A percentile compares a stretch with the other conserved stretches of the same genome.
Conservation (phyloP, 2,888 invertebrate species). For the Platycheirus albimanus region DNA sequence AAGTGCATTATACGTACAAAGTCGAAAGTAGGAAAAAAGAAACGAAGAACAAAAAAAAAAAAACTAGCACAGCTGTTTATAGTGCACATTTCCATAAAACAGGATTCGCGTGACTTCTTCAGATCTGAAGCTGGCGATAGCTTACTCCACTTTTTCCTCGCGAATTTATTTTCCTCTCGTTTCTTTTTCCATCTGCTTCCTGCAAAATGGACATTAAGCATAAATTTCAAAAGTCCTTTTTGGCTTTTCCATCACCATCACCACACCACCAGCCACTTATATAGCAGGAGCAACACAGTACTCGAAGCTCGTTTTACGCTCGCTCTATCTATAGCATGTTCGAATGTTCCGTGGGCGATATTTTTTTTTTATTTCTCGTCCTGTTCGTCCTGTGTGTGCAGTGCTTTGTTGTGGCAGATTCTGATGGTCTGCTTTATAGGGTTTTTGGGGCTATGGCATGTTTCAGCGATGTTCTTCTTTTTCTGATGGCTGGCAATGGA, state of each 20-base stretch:
- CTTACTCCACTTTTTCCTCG: constrained; percentile 46
- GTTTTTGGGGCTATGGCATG: constrained; percentile 32
- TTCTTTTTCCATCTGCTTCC: constrained; percentile 46
- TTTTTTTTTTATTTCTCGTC: background rate
- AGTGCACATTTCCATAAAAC: constrained; percentile 32
- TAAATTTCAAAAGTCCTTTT: constrained; percentile 66
- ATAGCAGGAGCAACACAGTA: no score
- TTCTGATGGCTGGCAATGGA: constrained; percentile 35
- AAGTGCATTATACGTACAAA: background rate
- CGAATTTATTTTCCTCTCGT: constrained; percentile 34
- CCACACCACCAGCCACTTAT: constrained; percentile 58
- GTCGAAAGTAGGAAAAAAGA: background rate
- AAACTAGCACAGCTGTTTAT: constrained; percentile 29
- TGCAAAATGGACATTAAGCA: constrained; percentile 67
- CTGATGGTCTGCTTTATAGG: constrained; percentile 17
- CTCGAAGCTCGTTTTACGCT: no score
- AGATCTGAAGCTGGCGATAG: constrained; percentile 66
- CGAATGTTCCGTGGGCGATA: constrained; percentile 54
- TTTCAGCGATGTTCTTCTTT: constrained; percentile 28
- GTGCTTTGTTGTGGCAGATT: constrained; percentile 67
- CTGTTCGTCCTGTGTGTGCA: constrained; percentile 15
- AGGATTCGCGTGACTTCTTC: constrained; percentile 66
- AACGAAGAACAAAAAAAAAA: background rate
- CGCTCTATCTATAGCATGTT: constrained; percentile 40
- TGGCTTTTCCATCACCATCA: constrained; percentile 66